Base-by-base conservation (phyloP, 2,888 invertebrate genomes). In the Ectemnius lituratus region DNA sequence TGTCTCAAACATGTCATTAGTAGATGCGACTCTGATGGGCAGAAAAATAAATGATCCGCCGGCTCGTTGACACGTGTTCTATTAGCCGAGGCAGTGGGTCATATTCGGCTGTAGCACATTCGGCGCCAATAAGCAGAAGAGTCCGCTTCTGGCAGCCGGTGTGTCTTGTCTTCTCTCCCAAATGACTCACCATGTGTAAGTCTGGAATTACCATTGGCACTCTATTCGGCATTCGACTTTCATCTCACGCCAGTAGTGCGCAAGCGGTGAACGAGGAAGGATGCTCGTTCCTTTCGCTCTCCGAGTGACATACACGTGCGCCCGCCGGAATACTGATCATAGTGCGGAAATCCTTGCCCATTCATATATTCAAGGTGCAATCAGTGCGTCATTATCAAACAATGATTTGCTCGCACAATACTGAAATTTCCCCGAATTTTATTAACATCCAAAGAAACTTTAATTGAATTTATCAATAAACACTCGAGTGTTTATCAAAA, bases 131-230 rank as follows among this genome's bases (percentile, higher is more conserved):
- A 37, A 37, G 37, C 8, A 37, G 37, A 52, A 14, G 52, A 52
- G 16, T 1, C 52, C n/a, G 11, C 37, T 16, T 18, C 63, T 11
- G 18, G 6, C 57, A 62, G 59, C 61, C 62, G 18, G 1, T 64
- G 62, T 70, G 59, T 67, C 37, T 37, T 37, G 37, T 73, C 63
- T 70, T 70, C 74, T 70, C 52, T 68, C 65, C n/a, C 20, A 68
- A 45, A 28, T 81, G 81, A 82, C 58, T 81, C 81, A 82, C 52
- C 57, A 59, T 67, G 20, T 70, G 73, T 67, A 65, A 16, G 52
- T 52, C 52, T 67, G 74, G 71, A 67, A 79, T 74, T 77, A 60
- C 71, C 67, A 80, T 79, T 67, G 66, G 68, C 28, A 69, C 60
- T 79, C 63, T 75, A 37, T 80, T 73, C 72, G 58, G 56, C 59